Base-by-base conservation (phyloP, 2,888 invertebrate species). In the Orthonychiurus folsomi region DNA sequence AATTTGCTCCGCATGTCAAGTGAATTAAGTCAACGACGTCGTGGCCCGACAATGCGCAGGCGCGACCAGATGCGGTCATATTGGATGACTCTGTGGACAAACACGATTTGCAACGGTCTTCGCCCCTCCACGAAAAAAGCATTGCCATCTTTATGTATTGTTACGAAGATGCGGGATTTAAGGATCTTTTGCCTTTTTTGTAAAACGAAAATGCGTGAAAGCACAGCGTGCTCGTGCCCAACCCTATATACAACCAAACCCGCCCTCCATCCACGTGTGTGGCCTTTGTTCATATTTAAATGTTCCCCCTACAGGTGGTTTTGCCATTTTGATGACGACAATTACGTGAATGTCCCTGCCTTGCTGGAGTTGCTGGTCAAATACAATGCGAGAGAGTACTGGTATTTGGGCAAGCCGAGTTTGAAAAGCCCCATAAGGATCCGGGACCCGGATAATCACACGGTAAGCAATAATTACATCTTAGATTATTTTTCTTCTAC, bases 291-390 rank as follows among this genome's bases (percentile, higher is more conserved):
- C n/a, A n/a, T n/a, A n/a, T n/a, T n/a, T n/a, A n/a, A n/a, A n/a
- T n/a, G n/a, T n/a, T n/a, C n/a, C n/a, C n/a, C 48, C 60, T 63
- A n/a, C 83, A 93, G 93, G 78, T 97, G 96, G 96, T 96, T 94
- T 79, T 97, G 97, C 78, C 96, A 97, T 80, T 93, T 97, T 77
- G 97, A 97, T 78, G 97, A 97, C 78, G 97, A 97, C 81, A 96
- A 94, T 80, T 97, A 96, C 80, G 90, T 97, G 68, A 96, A 97
- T 79, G 86, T 96, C 63, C 91, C 90, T 0, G 83, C 88, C 25
- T 81, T 97, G 75, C 84, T 92, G 69, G 82, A 82, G 71, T 82
- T 92, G 63, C 81, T 97, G 67, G 86, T 86, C 73, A 85, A 86
- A 74, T 94, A 92, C 78, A 88, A 89, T 77, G 88, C 89, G 63